phyloP scores from a whole-genome alignment of 2,113 vertebrate species.

The Isurus oxyrinchus region DNA sequence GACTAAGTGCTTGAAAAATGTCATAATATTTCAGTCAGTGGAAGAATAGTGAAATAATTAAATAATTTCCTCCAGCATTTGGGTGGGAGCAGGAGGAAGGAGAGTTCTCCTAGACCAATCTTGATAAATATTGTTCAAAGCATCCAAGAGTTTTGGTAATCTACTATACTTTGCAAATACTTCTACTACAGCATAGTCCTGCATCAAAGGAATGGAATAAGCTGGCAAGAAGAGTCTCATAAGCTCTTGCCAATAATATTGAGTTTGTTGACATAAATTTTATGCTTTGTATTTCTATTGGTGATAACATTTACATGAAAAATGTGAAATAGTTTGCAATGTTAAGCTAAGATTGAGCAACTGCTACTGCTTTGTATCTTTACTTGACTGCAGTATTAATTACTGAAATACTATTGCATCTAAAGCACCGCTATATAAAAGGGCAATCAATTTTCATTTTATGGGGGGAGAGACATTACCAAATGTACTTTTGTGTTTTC shows the following conservation, averaged over 20 bases:
- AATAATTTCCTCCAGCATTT: background rate
- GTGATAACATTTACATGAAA: constrained; percentile 4
- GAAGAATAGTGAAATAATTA: background rate
- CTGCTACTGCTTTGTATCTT: background rate
- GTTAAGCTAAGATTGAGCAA: background rate
- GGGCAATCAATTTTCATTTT: background rate
- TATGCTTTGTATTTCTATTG: constrained; percentile 31
- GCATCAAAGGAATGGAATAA: background rate
- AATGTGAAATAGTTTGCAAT: constrained; percentile 15
- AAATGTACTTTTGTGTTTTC: background rate
- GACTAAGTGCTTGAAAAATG: background rate
- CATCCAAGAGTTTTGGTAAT: background rate
- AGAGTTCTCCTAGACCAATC: background rate
- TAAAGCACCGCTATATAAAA: background rate
- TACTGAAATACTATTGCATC: background rate
- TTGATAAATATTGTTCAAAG: background rate
- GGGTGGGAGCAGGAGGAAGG: background rate
- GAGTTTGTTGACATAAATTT: constrained; percentile 11
- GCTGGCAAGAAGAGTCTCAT: background rate
- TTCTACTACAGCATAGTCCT: background rate
- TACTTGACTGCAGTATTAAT: background rate
- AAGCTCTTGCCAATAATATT: background rate
- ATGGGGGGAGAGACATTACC: background rate
- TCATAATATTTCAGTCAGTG: background rate
- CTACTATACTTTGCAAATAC: background rate